Evolutionary conservation across 2,888 invertebrate species (phyloP), one percentile per base, ranked within the genome.

Genomic region (Melanargia galathea): DNA sequence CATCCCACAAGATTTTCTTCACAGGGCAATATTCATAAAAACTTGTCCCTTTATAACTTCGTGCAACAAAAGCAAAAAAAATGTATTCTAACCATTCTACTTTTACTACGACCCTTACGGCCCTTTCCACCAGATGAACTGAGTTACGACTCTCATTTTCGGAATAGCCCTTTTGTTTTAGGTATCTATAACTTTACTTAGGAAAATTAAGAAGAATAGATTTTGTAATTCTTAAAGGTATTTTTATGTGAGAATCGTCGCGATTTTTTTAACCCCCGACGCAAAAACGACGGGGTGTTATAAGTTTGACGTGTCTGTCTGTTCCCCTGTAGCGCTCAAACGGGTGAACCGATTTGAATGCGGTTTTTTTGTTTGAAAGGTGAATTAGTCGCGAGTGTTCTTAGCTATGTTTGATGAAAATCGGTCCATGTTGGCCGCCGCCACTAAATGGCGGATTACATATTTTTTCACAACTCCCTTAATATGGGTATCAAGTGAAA

Each of bases 71-170:
- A 33, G 33, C 33, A 20, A 16, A 52, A 30, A 49, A 52, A 52
- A 20, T 52, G 35, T 35, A 8, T 30, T 30, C 35, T 35, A 52
- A 33, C 20, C 35, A 33, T 52, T 22, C 52, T 20, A 11, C 11
- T 52, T 51, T 52, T 52, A 52, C 52, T 35, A n/a, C 20, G 13
- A 20, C 52, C 35, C 52, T 52, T 52, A 52, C 52, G 52, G 33
- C 18, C 35, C 52, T 18, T 35, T 52, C 51, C 51, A 33, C 35
- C 51, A 52, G 52, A 51, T 51, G 51, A 52, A 52, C 35, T 52
- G 35, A 52, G 35, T 52, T 33, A 52, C 35, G 52, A 52, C 52
- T 35, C 35, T 35, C 35, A 35, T 52, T 35, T 35, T 52, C 52
- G 20, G 35, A 20, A 52, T 52, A 52, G 35, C 35, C 35, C 52